Base-by-base conservation (phyloP, 2,888 invertebrate genomes). In the Heterodera filipjevi region DNA sequence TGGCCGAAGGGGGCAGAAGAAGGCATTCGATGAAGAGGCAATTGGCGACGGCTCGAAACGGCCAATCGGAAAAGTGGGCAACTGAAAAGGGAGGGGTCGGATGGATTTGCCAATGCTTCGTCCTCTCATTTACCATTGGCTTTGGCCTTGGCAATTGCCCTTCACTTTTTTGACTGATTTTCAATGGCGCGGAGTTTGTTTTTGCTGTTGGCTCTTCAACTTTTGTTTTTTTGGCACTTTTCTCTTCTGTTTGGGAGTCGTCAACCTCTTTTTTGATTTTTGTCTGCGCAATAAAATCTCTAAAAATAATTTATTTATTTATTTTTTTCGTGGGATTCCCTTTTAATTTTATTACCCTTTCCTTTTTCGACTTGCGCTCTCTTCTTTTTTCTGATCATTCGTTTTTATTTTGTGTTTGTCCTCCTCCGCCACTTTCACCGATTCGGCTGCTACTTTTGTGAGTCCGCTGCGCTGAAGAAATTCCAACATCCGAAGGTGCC, bases 101-200 rank as follows among this genome's bases (percentile, higher is more conserved):
- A 44, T 10, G 12, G 44, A 10, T 10, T 5, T 44, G 49, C 16
- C 14, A 49, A 49, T 49, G 8, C n/a, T 27, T 3, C 22, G 5
- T 27, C n/a, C 3, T 5, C 10, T 59, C 59, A 16, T 77, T 68
- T 46, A 79, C 79, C 70, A 75, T 76, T n/a, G 79, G 79, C 46
- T 78, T 53, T 39, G 79, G 79, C 71, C 71, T 76, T 30, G 79
- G 79, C 79, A 79, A 76, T n/a, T 68, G 44, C n/a, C 35, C 39
- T 64, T 53, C 64, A 32, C 16, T 14, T 30, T 70, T 49, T n/a
- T 68, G 66, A 32, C 39, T 32, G 30, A 14, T 74, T 30, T 14
- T 53, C 74, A 10, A 3, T 59, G 75, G 27, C 39, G 32, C 12
- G 14, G 39, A n/a, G 6, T 19, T 2, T 6, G 6, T 27, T 59